Conservation (phyloP, 2,797 vertebrate genomes). For the Nothura maculosa region DNA sequence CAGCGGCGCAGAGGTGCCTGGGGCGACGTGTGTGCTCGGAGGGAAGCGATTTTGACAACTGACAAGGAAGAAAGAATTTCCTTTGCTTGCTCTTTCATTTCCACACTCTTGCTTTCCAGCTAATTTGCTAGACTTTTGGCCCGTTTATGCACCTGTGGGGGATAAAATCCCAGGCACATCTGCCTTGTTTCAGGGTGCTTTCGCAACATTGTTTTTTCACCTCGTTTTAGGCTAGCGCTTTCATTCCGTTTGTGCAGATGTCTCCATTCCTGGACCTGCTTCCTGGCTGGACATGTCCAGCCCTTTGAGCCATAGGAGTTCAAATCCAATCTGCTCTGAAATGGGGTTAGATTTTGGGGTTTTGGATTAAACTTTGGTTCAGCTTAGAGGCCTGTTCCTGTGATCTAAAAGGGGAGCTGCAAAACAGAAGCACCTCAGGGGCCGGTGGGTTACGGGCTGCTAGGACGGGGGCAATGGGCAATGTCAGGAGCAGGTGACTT, state of each 20-base stretch:
- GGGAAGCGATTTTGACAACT: neutral
- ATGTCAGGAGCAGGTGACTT: neutral
- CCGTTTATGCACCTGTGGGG: neutral
- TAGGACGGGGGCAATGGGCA: neutral
- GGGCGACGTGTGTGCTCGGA: neutral
- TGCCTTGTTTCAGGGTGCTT: neutral
- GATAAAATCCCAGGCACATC: neutral
- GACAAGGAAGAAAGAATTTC: neutral
- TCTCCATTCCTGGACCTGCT: neutral
- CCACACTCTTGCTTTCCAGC: rapidly evolving
- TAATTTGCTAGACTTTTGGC: neutral
- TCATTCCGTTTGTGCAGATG: neutral
- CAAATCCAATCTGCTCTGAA: neutral
- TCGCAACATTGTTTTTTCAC: neutral
- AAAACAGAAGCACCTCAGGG: neutral
- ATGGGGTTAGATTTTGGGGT: neutral
- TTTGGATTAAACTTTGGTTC: neutral
- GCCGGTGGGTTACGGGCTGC: neutral
- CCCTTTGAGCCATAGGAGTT: neutral
- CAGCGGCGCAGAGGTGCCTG: neutral
- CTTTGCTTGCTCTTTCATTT: neutral
- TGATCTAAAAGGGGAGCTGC: neutral
- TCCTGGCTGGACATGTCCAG: neutral
- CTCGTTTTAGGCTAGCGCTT: neutral
- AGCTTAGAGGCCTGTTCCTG: neutral